These are phyloP conservation scores for Zaprionus vittiger DNA, from an alignment of 1,140 invertebrate species.

Conservation along the genomic window DNA sequence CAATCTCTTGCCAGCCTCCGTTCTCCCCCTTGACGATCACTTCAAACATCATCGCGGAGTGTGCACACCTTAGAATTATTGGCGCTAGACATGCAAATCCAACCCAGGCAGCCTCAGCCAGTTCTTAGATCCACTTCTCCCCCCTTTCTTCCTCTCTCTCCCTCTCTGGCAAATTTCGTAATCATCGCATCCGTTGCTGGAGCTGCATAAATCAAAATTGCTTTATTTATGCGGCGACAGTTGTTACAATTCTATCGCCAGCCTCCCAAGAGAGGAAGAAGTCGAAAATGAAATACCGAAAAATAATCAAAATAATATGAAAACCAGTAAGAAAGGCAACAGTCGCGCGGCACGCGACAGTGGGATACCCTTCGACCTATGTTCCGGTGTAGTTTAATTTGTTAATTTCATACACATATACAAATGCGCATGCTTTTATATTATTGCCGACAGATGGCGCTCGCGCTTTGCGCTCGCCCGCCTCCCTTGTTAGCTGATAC, in stretches of 20 bases:
- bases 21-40: constrained; percentile 32
- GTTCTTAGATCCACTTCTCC: constrained; percentile 6
- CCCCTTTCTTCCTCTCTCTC: constrained; percentile 14
- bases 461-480: too few species aligned
- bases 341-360: too few species aligned
- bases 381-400: too few species aligned
- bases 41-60: constrained; percentile 67
- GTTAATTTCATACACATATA: too few species aligned
- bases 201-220: constrained; percentile 76
- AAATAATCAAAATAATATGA: constrained; percentile 8
- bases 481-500: too few species aligned
- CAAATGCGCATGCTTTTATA: too few species aligned
- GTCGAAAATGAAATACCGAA: constrained; percentile 20
- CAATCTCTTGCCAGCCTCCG: constrained; percentile 49
- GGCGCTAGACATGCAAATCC: constrained; percentile 82
- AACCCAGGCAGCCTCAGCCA: constrained; percentile 21
- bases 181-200: constrained; percentile 40
- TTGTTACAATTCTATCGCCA: constrained; percentile 81
- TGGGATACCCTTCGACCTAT: too few species aligned
- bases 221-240: constrained; percentile 80
- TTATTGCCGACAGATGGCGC: too few species aligned
- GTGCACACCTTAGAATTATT: constrained; percentile 78
- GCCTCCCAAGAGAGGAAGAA: not conserved
- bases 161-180: constrained; percentile 67
- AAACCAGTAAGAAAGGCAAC: too few species aligned